Evolutionary conservation across 2,888 invertebrate species (phyloP), one percentile per base, ranked within the genome.

Genomic region (Eustalomyia histrio): DNA sequence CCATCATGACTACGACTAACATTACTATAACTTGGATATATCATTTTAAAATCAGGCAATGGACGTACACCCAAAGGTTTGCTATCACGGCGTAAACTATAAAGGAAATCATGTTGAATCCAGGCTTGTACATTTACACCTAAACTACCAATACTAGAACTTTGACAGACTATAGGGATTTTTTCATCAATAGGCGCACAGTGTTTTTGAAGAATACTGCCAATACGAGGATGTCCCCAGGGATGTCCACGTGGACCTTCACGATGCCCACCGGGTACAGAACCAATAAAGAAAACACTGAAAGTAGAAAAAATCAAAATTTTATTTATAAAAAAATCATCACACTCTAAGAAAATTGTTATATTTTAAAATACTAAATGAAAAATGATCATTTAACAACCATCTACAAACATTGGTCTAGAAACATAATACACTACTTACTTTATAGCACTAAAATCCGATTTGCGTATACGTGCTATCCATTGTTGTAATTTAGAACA

Each of bases 81-180:
- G 12, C 91, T 91, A 79, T 92, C 92, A 76, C 90, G 92, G 0
- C 92, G 91, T 83, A 94, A 89, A 82, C 93, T 93, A 21, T 93
- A 92, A 0, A 95, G 90, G 81, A 97, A 94, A 83, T 96, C 95
- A 0, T 94, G 93, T 5, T 93, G 92, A 79, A 98, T 91, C 98
- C 98, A 98, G 53, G 92, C 89, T 9, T 92, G 91, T 0, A 94
- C 91, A 64, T 92, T 93, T 12, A 94, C 92, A 1, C 98, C 98
- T 65, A 96, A 92, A 80, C 95, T 95, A 24, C 98, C 99, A 52
- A 99, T 94, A 83, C 97, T 98, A 35, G 97, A 98, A 72, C 97
- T 95, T 90, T 99, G 98, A 0, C 95, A 95, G 3, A 97, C 89
- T 0, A 98, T 91, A 0, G 95, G 93, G 93, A 96, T 95, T 10